Evolutionary conservation across 2,888 invertebrate species (phyloP).

Genomic region (Nasonovia ribisnigri): DNA sequence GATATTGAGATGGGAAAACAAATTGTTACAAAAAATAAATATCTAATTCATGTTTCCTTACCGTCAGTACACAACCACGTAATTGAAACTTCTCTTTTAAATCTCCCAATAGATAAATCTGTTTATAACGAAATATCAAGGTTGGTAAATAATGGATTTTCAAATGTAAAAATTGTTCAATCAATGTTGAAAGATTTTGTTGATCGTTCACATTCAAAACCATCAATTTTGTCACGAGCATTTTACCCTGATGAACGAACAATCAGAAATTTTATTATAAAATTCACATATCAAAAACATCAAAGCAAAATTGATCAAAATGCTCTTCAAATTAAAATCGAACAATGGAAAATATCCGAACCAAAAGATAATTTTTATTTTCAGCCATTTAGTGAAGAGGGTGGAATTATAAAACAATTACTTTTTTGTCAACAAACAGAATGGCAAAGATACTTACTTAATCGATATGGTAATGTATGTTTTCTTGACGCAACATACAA

Average conservation of each 20-base stretch:
- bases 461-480: not conserved
- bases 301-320: slow-evolving; percentile 1
- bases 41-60: not conserved
- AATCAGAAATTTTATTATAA: not conserved
- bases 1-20: not conserved
- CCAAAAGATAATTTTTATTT: slow-evolving; percentile 5
- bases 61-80: not conserved
- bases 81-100: no score
- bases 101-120: no score
- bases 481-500: not conserved
- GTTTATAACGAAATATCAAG: no score
- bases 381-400: not conserved
- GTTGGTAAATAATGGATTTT: no score
- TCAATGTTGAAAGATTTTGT: no score
- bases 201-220: no score
- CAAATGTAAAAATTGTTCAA: no score
- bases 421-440: not conserved
- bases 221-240: not conserved
- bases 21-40: not conserved
- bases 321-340: not conserved
- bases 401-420: not conserved
- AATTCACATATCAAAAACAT: slow-evolving; percentile 10
- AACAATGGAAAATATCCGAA: not conserved
- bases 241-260: not conserved
- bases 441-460: not conserved